Evolutionary conservation across 2,797 vertebrate genomes (phyloP), one percentile per base, ranked within the genome.

Genomic region (Hoplostethus mediterraneus): DNA sequence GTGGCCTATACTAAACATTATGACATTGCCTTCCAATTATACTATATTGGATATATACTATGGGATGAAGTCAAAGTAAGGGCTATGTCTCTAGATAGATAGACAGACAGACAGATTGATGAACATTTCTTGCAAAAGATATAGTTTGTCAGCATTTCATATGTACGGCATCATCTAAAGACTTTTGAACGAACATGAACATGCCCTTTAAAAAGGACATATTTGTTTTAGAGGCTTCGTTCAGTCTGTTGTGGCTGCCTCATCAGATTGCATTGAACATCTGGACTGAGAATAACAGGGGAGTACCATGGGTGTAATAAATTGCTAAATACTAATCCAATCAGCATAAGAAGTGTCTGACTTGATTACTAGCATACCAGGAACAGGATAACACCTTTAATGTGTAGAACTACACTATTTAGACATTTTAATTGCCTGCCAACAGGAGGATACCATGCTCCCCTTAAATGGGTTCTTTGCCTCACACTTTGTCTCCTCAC

Each of bases 311-410:
- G 84, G 76, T 71, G 30, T 42, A 42, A 71, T 71, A 47, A 55
- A 73, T 56, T 79, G 75, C 83, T 81, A 85, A 89, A 83, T 82
- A 79, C 74, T 77, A 71, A 85, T 87, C 51, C 67, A 82, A 84
- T 86, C 86, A 87, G 59, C 76, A 81, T 86, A 83, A 83, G 55
- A 65, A 55, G 49, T 69, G 69, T 75, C 75, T 85, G 75, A 83
- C 75, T 75, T 88, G 75, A 88, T 88, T 77, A 74, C 62, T 25
- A 12, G 51, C 70, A 74, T 77, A 75, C 79, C 78, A 63, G 66
- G 40, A n/a, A 81, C 60, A 13, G 38, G 63, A 55, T 61, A 25
- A 66, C 45, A 86, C 77, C 68, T 89, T 78, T 65, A 81, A 76
- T 48, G 53, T 75, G 64, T 56, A 67, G 52, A 80, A 76, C 84